Conservation (phyloP, 1,140 invertebrate species). For the Dysdera silvatica region DNA sequence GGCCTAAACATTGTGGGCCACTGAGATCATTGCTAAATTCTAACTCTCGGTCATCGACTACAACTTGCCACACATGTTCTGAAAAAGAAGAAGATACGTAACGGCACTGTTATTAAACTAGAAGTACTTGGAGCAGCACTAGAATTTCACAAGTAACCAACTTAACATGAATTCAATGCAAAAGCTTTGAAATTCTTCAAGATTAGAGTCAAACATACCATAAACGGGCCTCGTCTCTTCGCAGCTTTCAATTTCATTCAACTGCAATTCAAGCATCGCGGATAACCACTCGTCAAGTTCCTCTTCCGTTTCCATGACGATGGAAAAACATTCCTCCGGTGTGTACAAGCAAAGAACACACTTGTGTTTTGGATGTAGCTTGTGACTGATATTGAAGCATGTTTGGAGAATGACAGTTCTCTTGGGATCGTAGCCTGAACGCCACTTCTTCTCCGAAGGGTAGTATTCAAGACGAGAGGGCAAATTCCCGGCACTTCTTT, state of each 20-base stretch:
- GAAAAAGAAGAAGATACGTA: conserved; percentile 33
- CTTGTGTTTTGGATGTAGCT: conserved; percentile 69
- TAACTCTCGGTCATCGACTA: conserved; percentile 70
- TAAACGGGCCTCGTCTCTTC: conserved; percentile 50
- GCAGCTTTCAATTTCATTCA: conserved; percentile 49
- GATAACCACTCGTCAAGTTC: conserved; percentile 76
- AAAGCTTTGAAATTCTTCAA: background rate
- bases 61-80: conserved; percentile 91
- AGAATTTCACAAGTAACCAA: background rate
- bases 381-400: conserved; percentile 78
- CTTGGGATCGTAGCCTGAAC: conserved; percentile 60
- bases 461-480: conserved; percentile 82
- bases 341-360: conserved; percentile 79
- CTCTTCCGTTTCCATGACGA: conserved; percentile 68
- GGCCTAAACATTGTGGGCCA: conserved; percentile 76
- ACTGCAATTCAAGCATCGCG: conserved; percentile 62
- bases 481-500: conserved; percentile 50
- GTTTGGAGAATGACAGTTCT: conserved; percentile 67
- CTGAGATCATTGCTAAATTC: conserved; percentile 58
- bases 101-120: background rate
- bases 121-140: background rate
- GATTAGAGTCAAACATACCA: background rate
- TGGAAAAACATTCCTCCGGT: conserved; percentile 74
- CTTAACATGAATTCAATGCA: background rate
- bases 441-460: conserved; percentile 83